Base-by-base conservation (phyloP, 2,113 vertebrate species). In the Cavia porcellus region DNA sequence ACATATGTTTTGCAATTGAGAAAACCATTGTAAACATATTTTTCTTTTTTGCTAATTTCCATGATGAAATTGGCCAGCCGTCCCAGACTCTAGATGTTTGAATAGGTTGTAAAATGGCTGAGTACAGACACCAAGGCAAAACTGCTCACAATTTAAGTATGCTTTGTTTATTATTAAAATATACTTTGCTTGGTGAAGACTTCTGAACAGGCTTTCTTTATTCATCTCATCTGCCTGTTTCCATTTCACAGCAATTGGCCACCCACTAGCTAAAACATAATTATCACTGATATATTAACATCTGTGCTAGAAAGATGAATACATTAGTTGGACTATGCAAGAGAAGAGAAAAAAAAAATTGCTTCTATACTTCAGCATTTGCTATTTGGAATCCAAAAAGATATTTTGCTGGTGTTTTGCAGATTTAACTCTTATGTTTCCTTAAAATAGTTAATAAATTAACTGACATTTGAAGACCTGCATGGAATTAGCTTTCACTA, bases 81-180 rank as follows among this genome's bases (percentile, higher is more conserved):
- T 35, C 62, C 7, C 35, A 89, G 52, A 81, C 45, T 55, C 4
- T 22, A 84, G 6, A 61, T 17, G 68, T 50, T 62, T 86, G 12
- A 96, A 45, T 45, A 47, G 32, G 19, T 47, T 52, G 12, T 24
- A 86, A 10, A 30, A 4, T 77, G n/a, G 47, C 38, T 66, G 24
- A 95, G 1, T 35, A 86, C 1, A 47, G 20, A n/a, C 38, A 77
- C 0, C 10, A 45, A 13, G 57, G 32, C 5, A 52, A 90, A 86
- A 4, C 4, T 28, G 14, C 42, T 19, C 35, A 82, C 0, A 30
- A 25, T 25, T 70, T 72, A 74, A 79, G 17, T 52, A 70, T 35
- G 52, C 47, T 90, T 86, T 45, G 57, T 72, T 50, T 88, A 62
- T 50, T 11, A n/a, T 19, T 84, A 90, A 95, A 82, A 68, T 90